phyloP scores from a whole-genome alignment of 2,888 invertebrate genomes.

The Argyresthia albistria region DNA sequence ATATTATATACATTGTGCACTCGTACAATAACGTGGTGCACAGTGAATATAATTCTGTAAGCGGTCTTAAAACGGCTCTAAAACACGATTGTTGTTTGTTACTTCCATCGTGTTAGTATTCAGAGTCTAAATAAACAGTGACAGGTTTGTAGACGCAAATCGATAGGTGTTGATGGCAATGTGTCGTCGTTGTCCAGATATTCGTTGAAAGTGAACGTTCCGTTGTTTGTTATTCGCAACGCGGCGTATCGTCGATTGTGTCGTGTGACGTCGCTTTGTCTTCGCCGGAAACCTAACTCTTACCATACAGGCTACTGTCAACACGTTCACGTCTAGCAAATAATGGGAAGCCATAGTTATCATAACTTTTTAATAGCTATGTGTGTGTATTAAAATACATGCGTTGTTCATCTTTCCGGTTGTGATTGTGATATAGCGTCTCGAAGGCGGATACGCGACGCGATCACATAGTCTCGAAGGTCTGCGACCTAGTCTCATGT shows the following conservation, averaged over 20 bases:
- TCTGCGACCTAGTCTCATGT: constrained; percentile 20
- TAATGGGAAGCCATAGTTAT: no score
- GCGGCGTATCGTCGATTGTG: constrained; percentile 23
- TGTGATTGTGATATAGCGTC: no score
- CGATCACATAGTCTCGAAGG: constrained; percentile 7
- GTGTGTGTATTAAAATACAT: no score
- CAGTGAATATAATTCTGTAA: no score
- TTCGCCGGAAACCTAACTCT: no score
- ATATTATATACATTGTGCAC: no score
- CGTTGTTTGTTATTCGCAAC: constrained; percentile 57
- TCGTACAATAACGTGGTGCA: no score
- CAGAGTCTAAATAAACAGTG: constrained; percentile 12
- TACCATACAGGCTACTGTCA: not conserved
- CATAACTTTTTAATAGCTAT: no score
- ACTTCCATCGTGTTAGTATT: not conserved
- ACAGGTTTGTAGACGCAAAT: constrained; percentile 17
- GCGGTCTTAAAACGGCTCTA: no score
- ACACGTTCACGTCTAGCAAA: not conserved
- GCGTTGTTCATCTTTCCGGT: no score
- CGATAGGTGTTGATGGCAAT: constrained; percentile 28
- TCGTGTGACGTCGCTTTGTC: constrained; percentile 21
- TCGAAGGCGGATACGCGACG: not conserved
- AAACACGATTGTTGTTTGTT: no score
- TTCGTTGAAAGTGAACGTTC: constrained; percentile 63
- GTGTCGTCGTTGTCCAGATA: constrained; percentile 19